Conservation (phyloP, 2,797 vertebrate species). For the Clarias laeviceps region DNA sequence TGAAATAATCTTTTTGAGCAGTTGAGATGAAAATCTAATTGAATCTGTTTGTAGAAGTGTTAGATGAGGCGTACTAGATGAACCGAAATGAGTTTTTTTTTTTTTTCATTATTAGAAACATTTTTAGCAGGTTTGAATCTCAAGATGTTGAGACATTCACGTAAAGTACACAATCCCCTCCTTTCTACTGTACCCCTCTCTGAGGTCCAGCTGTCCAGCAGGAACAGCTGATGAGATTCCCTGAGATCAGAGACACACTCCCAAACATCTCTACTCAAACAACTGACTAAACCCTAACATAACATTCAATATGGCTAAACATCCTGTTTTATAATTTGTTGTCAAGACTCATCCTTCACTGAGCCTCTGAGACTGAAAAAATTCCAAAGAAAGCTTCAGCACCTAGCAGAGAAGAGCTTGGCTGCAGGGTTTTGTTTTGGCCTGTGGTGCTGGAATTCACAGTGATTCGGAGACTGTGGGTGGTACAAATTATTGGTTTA, state of each 20-base stretch:
- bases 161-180: background rate
- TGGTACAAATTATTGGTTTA: conserved; percentile 57
- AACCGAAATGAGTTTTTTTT: background rate
- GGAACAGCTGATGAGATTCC: conserved; percentile 59
- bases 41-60: conserved; percentile 19
- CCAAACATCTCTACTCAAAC: conserved; percentile 44
- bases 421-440: background rate
- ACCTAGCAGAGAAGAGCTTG: background rate
- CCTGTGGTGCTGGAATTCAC: conserved; percentile 44
- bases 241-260: conserved; percentile 56
- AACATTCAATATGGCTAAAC: conserved; percentile 15
- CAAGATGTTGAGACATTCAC: background rate
- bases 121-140: background rate
- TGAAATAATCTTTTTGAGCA: background rate
- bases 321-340: background rate
- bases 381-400: background rate
- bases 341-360: background rate
- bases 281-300: conserved; percentile 54
- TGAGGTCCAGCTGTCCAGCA: conserved; percentile 53
- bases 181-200: conserved; percentile 11
- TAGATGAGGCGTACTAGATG: background rate
- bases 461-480: conserved; percentile 32
- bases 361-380: background rate
- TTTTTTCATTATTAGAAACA: background rate
- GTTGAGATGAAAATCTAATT: conserved; percentile 1